These are phyloP conservation scores for Nycticebus coucang DNA, from an alignment of 2,113 vertebrate species.

Conservation along the genomic window DNA sequence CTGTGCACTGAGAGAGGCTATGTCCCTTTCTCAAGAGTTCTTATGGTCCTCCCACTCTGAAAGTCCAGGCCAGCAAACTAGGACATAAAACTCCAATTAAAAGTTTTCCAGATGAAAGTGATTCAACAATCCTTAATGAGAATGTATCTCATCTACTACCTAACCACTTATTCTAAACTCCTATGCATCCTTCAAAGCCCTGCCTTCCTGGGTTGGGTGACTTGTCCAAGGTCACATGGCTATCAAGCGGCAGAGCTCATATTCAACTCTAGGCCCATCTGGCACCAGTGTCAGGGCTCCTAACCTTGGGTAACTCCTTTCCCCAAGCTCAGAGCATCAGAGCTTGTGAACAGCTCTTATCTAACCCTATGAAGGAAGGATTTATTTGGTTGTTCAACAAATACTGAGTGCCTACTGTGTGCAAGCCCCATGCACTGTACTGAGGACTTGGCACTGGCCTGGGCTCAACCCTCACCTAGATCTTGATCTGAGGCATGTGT, in stretches of 20 bases:
- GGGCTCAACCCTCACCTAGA: not conserved
- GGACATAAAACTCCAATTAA: not conserved
- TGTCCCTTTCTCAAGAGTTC: not conserved
- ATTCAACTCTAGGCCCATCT: not conserved
- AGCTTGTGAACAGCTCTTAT: not conserved
- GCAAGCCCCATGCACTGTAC: accelerated
- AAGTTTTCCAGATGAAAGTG: not conserved
- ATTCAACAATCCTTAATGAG: not conserved
- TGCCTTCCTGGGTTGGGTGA: not conserved
- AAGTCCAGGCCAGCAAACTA: not conserved
- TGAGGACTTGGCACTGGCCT: not conserved
- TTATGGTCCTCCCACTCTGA: not conserved
- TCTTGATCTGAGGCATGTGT: not conserved
- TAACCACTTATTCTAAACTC: not conserved
- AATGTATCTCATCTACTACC: not conserved
- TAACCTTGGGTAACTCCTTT: not conserved
- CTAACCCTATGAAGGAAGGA: not conserved
- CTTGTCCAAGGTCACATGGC: not conserved
- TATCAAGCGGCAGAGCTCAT: not conserved
- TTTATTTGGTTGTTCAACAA: not conserved
- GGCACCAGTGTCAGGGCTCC: not conserved
- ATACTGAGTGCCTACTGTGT: not conserved
- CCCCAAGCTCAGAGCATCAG: not conserved
- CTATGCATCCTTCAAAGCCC: not conserved
- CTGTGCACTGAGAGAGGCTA: not conserved